These are phyloP conservation scores for Vandiemenella viatica DNA, from an alignment of 2,888 invertebrate genomes.

Conservation along the genomic window DNA sequence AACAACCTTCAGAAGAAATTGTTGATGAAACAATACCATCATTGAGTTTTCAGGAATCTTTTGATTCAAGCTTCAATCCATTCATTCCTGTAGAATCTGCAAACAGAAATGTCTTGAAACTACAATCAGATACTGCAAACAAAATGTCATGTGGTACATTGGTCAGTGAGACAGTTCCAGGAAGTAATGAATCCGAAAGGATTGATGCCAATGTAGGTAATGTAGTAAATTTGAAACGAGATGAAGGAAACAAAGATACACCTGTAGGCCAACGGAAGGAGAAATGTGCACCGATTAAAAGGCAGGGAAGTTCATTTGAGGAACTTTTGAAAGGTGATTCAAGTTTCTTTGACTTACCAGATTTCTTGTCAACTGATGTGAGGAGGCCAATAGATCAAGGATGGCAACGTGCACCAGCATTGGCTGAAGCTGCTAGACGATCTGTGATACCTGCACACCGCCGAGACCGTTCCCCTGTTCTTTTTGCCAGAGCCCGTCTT, in stretches of 20 bases:
- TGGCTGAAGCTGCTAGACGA: not conserved
- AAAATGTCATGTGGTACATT: not conserved
- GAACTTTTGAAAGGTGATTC: not conserved
- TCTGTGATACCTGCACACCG: not conserved
- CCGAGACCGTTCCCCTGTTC: slow-evolving; percentile 57
- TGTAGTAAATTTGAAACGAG: not conserved
- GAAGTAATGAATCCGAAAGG: not conserved
- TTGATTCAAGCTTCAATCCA: not conserved
- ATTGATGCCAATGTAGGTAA: not conserved
- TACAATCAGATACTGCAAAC: too few species aligned
- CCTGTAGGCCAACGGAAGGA: too few species aligned
- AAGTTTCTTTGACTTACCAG: not conserved
- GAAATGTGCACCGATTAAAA: not conserved
- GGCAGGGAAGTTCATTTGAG: not conserved
- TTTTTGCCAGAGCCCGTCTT: slow-evolving; percentile 64
- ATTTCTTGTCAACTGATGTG: not conserved
- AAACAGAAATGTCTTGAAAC: too few species aligned
- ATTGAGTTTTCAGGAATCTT: not conserved
- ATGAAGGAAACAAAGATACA: not conserved
- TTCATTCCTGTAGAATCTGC: too few species aligned
- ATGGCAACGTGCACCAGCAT: not conserved
- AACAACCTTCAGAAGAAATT: not conserved
- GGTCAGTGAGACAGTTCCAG: not conserved
- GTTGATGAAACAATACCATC: not conserved
- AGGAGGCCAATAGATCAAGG: not conserved